A percentile compares a stretch with the other conserved stretches of the same genome.
Conservation (phyloP, 1,140 invertebrate species). For the Spodoptera frugiperda region DNA sequence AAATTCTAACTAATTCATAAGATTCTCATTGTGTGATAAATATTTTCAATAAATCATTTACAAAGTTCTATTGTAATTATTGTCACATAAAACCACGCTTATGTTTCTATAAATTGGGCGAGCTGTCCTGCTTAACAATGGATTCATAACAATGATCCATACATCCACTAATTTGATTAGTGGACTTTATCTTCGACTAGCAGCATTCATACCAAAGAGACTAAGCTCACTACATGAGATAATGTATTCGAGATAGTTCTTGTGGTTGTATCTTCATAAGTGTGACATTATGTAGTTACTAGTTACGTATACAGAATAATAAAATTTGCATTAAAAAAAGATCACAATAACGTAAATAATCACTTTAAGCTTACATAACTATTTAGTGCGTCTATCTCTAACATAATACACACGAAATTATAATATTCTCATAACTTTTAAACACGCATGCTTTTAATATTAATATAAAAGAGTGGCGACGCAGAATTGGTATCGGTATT, state of each 20-base stretch:
- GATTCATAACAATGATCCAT: too few relatives aligned
- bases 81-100: too few relatives aligned
- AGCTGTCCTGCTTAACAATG: too few relatives aligned
- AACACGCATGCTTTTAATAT: slow-evolving; percentile 14
- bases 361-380: slow-evolving; percentile 5
- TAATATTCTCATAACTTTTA: slow-evolving; percentile 5
- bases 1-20: too few relatives aligned
- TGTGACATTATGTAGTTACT: neutral
- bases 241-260: slow-evolving; percentile 5
- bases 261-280: neutral
- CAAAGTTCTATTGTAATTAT: too few relatives aligned
- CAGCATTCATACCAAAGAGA: neutral
- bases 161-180: neutral
- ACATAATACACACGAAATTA: slow-evolving; percentile 8
- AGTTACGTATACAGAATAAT: neutral
- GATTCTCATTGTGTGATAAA: too few relatives aligned
- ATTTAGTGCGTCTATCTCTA: slow-evolving; percentile 1
- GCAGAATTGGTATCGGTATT: neutral
- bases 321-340: neutral
- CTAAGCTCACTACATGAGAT: neutral
- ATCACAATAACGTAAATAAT: slow-evolving; percentile 1
- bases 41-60: too few relatives aligned
- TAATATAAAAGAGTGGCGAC: neutral
- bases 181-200: neutral
- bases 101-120: too few relatives aligned